Evolutionary conservation across 1,140 invertebrate genomes (phyloP).

Genomic region (Polyergus mexicanus): DNA sequence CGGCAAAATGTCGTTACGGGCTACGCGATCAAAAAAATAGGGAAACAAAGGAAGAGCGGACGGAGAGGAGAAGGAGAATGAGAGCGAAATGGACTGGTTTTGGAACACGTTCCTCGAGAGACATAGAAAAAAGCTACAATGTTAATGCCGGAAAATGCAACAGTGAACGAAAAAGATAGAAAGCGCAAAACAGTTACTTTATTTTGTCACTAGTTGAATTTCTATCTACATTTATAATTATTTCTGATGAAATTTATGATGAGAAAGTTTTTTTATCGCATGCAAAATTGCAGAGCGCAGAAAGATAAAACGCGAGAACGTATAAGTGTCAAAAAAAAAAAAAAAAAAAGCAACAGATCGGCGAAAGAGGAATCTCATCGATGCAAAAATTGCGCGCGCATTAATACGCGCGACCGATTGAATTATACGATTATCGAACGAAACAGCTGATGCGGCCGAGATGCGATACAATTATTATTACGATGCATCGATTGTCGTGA

Average conservation of each 20-base stretch:
- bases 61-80: background rate
- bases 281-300: background rate
- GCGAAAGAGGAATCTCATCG: background rate
- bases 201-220: background rate
- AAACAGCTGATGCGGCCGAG: slow-evolving; percentile 7
- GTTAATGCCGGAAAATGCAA: background rate
- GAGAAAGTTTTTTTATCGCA: background rate
- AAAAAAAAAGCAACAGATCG: too few species aligned
- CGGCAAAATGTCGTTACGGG: slow-evolving; percentile 43
- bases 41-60: slow-evolving; percentile 31
- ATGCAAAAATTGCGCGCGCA: background rate
- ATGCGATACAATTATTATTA: background rate
- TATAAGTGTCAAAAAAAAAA: too few species aligned
- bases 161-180: background rate
- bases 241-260: background rate
- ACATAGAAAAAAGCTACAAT: background rate
- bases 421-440: slow-evolving; percentile 66
- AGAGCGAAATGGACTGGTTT: slow-evolving; percentile 19
- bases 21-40: slow-evolving; percentile 46
- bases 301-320: background rate
- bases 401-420: slow-evolving; percentile 20
- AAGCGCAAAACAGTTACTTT: background rate
- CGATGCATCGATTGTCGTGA: slow-evolving; percentile 6
- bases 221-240: background rate
- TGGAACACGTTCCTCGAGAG: background rate